Base-by-base conservation (phyloP, 1,140 invertebrate genomes). In the Proctacanthus coquilletti region DNA sequence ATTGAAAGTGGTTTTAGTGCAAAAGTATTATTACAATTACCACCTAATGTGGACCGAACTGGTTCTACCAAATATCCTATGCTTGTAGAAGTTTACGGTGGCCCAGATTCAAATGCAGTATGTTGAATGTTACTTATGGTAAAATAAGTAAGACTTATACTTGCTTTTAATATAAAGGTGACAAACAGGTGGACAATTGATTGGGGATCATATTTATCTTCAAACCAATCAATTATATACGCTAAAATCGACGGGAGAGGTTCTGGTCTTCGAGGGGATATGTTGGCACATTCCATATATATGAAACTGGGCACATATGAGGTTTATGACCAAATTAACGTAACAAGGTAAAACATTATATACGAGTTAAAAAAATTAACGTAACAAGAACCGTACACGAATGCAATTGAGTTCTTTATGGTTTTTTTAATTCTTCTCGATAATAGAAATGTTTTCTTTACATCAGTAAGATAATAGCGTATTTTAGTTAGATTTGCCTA, bases 231-330 rank as follows among this genome's bases (percentile, higher is more conserved):
- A 47, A 75, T 89, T 38, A 84, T 96, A 47, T 85, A 89, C 58
- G 81, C 77, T 33, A 65, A 73, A 38, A 88, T 94, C 34, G 92
- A 96, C 66, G 89, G 84, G 1, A 69, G 92, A 38, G 91, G 91
- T 11, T 80, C 86, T 1, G 84, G 83, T 5, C 69, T 82, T 15
- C 78, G 84, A 53, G 89, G 91, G 4, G 77, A 91, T 49, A 75
- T 74, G 18, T 77, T 84, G 32, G 55, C 88, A n/a, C 87, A 84
- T 61, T 65, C 81, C 5, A 65, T 87, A 10, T 91, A 95, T 58
- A 70, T 80, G 38, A 74, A 73, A 11, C 65, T 97, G 11, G 92
- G 93, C 19, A 83, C 83, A 1, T 74, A 80, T 5, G 92, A 96
- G 65, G 75, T 94, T 18, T 65, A 76, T 20, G 92, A 96, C 64